Base-by-base conservation (phyloP, 2,888 invertebrate genomes). In the Lysandra coridon region DNA sequence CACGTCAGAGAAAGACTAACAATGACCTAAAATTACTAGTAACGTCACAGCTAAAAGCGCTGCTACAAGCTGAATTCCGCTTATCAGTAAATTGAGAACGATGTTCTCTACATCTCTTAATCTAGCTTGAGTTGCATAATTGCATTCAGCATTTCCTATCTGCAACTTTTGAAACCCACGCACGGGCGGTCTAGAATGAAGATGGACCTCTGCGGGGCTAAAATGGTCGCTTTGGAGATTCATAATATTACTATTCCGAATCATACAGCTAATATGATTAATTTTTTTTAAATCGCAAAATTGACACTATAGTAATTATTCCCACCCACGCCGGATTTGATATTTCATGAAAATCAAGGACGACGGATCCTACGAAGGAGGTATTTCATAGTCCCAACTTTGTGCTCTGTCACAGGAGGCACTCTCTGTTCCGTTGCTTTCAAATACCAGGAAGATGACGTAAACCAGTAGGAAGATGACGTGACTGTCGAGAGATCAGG, bases 21-120 rank as follows among this genome's bases (percentile, higher is more conserved):
- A 64, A 30, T 64, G 64, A 64, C 64, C 64, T 64, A 64, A 64
- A 64, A 64, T 30, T 64, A 62, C 64, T 64, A 30, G 64, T 64
- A 7, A 64, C 12, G 57, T 62, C 57, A 17, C 57, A 57, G 57
- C 57, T 17, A 17, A 57, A 4, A 57, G 49, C 53, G 57, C 57
- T 17, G 14, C 3, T 4, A 4, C 57, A 17, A 17, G 57, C 17
- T 57, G 57, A 57, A 57, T 57, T 17, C 53, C 17, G 57, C 57
- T 57, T 57, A 57, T 57, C 57, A 17, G 57, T 57, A 17, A 57
- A 4, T 57, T 57, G 17, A 57, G 57, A 17, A 57, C 57, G 17
- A 1, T 57, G 53, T 57, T 17, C 57, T 57, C 17, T 17, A 57
- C 57, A 57, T 57, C 1, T 57, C 57, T 57, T 57, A 17, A 17